Base-by-base conservation (phyloP, 2,797 vertebrate genomes). In the Hemibagrus guttatus region DNA sequence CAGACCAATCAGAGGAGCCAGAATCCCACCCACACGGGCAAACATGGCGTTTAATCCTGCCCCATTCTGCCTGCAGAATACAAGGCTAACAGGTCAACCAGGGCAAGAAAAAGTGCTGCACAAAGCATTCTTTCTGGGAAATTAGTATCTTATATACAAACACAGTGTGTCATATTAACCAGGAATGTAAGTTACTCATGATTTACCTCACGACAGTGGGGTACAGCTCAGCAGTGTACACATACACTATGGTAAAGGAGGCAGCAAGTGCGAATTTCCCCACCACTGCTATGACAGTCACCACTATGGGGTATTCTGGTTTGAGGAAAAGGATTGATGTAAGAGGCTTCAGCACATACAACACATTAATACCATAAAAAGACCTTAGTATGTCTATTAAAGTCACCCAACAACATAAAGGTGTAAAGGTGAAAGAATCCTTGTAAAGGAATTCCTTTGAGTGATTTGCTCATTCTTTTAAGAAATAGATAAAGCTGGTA, bases 201-300 rank as follows among this genome's bases (percentile, higher is more conserved):
- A 66, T 80, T 79, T 88, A 98, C 97, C 97, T 96, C 87, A 97
- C 2, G 0, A 95, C 0, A 0, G 97, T 98, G 0, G 97, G 98
- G 89, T 97, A 97, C 42, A 98, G 91, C 89, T 99, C 97, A 23
- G 96, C 95, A 0, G 96, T 87, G 52, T 97, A 97, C 80, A 97
- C 90, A 0, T 96, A 98, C 56, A 95, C 92, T 6, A 93, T 92
- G 39, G 95, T 93, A 83, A 97, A 97, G 54, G 94, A 82, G 0
- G 94, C 92, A 0, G 95, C 91, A 0, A 95, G 91, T 0, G 95
- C 90, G 89, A 97, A 96, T 91, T 98, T 98, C 68, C 96, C 97
- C 0, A 95, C 31, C 21, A 96, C 91, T 0, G 97, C 97, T 68
- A 98, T 86, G 72, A 93, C 35, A 0, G 97, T 98, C 87, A 91